Percentiles rank a stretch among this genome's conserved stretches.
phyloP scores from a whole-genome alignment of 2,888 invertebrate species.

The Drosophila hamatofila region DNA sequence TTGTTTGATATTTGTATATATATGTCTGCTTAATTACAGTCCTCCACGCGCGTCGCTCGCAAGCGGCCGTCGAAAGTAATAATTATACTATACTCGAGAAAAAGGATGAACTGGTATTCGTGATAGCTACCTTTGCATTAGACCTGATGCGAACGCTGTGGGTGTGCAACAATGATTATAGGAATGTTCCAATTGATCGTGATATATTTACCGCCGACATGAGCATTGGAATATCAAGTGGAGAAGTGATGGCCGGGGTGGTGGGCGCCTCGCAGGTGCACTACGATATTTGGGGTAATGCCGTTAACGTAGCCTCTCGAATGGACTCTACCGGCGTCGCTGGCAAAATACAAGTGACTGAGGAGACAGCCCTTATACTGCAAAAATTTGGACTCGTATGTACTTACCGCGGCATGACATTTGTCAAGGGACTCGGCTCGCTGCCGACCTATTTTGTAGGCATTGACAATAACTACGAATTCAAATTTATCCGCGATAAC shows the following conservation, averaged over 20 bases:
- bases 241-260: slow-evolving; percentile 96
- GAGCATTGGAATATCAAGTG: slow-evolving; percentile 92
- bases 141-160: slow-evolving; percentile 89
- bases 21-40: slow-evolving; percentile 4
- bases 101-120: slow-evolving; percentile 87
- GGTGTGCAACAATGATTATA: slow-evolving; percentile 85
- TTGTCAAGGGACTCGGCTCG: slow-evolving; percentile 89
- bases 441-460: slow-evolving; percentile 91
- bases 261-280: slow-evolving; percentile 97
- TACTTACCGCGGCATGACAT: slow-evolving; percentile 89
- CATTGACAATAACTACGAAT: slow-evolving; percentile 87
- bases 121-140: slow-evolving; percentile 84
- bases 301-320: slow-evolving; percentile 97
- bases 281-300: slow-evolving; percentile 98
- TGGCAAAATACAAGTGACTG: slow-evolving; percentile 92
- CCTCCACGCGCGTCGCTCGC: slow-evolving; percentile 2
- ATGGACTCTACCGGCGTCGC: slow-evolving; percentile 96
- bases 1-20: background rate
- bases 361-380: slow-evolving; percentile 89
- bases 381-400: slow-evolving; percentile 89
- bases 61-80: background rate
- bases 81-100: slow-evolving; percentile 7
- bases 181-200: slow-evolving; percentile 83
- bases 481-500: background rate
- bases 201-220: slow-evolving; percentile 52